Conservation (phyloP, 2,797 vertebrate genomes). For the Hypotaenidia okinawae region DNA sequence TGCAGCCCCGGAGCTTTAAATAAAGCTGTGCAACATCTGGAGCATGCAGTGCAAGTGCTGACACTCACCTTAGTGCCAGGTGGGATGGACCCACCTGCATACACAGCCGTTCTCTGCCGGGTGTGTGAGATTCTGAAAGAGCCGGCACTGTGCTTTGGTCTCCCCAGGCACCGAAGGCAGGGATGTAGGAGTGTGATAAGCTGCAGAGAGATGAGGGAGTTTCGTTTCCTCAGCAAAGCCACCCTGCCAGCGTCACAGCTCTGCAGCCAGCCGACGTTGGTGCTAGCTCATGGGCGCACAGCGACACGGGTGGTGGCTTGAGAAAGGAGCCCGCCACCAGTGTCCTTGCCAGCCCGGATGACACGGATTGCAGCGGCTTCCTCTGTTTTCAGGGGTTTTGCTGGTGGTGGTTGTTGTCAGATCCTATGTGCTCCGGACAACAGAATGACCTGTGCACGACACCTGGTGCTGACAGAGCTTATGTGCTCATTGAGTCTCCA, state of each 20-base stretch:
- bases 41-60: not conserved
- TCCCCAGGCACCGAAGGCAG: not conserved
- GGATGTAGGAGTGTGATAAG: not conserved
- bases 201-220: not conserved
- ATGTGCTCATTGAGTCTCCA: not conserved
- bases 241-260: not conserved
- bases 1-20: not conserved
- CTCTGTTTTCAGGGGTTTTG: not conserved
- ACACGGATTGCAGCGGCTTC: not conserved
- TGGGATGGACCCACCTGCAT: not conserved
- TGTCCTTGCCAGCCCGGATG: too few relatives aligned
- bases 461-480: not conserved
- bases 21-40: not conserved
- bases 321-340: not conserved
- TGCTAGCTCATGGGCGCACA: fast-evolving
- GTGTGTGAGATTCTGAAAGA: not conserved
- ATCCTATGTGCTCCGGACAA: not conserved
- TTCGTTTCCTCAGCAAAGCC: not conserved
- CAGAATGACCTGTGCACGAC: fast-evolving
- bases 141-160: not conserved
- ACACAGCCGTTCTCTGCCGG: not conserved
- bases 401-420: not conserved
- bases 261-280: fast-evolving
- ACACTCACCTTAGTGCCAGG: not conserved
- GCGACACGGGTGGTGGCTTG: fast-evolving